phyloP scores from a whole-genome alignment of 64 coral and sea anemone genomes.

The Cladopsammia gracilis region DNA sequence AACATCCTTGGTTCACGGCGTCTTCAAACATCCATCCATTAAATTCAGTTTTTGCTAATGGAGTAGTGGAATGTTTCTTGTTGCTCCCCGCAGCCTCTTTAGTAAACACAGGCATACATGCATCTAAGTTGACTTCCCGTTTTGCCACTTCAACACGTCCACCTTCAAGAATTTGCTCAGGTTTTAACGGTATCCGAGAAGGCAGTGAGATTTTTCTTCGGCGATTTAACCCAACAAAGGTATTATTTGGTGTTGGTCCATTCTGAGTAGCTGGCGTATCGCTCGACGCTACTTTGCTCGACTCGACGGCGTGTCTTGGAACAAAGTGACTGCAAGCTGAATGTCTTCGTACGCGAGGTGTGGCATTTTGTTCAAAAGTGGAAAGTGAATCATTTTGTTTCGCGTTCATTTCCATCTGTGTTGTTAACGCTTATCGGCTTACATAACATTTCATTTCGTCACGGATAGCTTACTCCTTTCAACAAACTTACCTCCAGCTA shows the following conservation, averaged over 20 bases:
- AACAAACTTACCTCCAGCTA: background rate
- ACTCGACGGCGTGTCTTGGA: background rate
- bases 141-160: conserved; percentile 9
- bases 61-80: background rate
- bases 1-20: background rate
- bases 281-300: background rate
- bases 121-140: conserved; percentile 18
- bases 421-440: no score
- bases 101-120: conserved; percentile 4
- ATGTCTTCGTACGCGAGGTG: background rate
- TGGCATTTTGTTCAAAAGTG: background rate
- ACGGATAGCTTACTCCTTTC: background rate
- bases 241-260: background rate
- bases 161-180: conserved; percentile 16
- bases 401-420: background rate
- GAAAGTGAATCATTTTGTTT: background rate
- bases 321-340: background rate
- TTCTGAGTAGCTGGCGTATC: background rate
- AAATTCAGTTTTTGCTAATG: background rate
- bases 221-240: conserved; percentile 5
- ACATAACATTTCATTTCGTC: conserved; percentile 24
- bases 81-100: background rate
- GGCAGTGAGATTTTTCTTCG: conserved; percentile 15
- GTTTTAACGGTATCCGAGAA: background rate
- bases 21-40: conserved; percentile 33